These are phyloP conservation scores for Cinara cedri DNA, from an alignment of 2,888 invertebrate species.

Conservation along the genomic window DNA sequence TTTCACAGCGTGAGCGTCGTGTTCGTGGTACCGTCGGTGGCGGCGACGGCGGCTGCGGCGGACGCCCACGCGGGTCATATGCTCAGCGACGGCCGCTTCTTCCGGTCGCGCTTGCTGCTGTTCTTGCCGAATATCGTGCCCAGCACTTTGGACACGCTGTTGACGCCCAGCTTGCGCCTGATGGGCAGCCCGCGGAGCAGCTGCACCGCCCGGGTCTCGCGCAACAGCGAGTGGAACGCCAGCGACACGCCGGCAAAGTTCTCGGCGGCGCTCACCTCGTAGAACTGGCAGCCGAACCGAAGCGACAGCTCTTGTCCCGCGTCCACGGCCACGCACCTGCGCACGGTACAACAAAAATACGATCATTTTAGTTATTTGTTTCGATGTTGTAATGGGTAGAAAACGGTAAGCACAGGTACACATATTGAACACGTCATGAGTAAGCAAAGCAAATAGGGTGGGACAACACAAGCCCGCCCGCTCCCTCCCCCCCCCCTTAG, in stretches of 20 bases:
- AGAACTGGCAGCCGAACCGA: conserved; percentile 81
- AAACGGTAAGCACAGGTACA: too few species aligned
- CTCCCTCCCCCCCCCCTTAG: too few species aligned
- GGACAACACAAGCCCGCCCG: too few species aligned
- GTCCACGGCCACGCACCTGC: conserved; percentile 70
- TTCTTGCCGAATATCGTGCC: conserved; percentile 82
- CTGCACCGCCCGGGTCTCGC: conserved; percentile 80
- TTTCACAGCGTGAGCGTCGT: conserved; percentile 35
- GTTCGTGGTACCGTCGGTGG: conserved; percentile 18
- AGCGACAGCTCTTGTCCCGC: conserved; percentile 80
- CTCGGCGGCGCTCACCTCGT: conserved; percentile 84
- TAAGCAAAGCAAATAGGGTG: too few species aligned
- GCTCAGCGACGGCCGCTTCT: conserved; percentile 78
- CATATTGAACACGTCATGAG: too few species aligned
- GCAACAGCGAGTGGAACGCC: conserved; percentile 77
- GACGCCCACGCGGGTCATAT: conserved; percentile 65
- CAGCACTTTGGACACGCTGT: conserved; percentile 78
- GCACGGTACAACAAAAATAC: too few species aligned
- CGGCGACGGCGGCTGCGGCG: conserved; percentile 23
- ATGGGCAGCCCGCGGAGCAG: conserved; percentile 73
- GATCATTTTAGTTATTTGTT: too few species aligned
- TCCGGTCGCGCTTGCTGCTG: conserved; percentile 73
- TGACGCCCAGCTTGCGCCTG: conserved; percentile 75
- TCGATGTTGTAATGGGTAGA: too few species aligned
- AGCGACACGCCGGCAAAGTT: conserved; percentile 80